Percentiles rank a stretch among this genome's conserved stretches.
These are phyloP conservation scores for Papilio protenor DNA, from an alignment of 2,888 invertebrate genomes.

Conservation along the genomic window DNA sequence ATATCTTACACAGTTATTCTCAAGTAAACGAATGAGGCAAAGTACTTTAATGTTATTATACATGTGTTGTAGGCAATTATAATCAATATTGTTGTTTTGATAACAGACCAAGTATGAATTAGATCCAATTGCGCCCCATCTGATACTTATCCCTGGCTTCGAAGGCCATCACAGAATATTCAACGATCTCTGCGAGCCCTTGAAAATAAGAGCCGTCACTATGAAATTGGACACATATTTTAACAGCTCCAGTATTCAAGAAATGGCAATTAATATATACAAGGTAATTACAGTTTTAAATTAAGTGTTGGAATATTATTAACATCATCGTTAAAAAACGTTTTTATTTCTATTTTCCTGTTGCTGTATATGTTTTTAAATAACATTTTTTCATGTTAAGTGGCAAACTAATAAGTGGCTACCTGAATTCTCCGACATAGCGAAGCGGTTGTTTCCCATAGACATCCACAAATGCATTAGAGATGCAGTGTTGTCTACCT, in stretches of 20 bases:
- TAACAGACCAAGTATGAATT: slow-evolving; percentile 47
- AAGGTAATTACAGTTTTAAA: slow-evolving; percentile 6
- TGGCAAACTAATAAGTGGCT: no score
- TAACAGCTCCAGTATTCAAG: not conserved
- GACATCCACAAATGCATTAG: no score
- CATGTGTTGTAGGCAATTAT: no score
- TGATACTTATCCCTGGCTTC: slow-evolving; percentile 66
- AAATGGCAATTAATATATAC: slow-evolving; percentile 20
- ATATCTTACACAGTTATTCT: not conserved
- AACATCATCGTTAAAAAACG: not conserved
- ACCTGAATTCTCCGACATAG: no score
- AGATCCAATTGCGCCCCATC: slow-evolving; percentile 53
- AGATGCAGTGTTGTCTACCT: no score
- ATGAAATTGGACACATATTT: slow-evolving; percentile 9
- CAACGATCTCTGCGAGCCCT: slow-evolving; percentile 31
- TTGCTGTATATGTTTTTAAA: no score
- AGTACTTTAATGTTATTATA: no score
- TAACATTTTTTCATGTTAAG: no score
- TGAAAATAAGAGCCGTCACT: slow-evolving; percentile 20
- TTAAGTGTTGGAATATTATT: not conserved
- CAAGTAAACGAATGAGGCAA: no score
- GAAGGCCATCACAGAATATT: slow-evolving; percentile 63
- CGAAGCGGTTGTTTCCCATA: no score
- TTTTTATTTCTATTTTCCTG: not conserved
- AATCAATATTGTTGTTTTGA: not conserved